Evolutionary conservation across 2,888 invertebrate species (phyloP).

Genomic region (Nomada hirtipes): DNA sequence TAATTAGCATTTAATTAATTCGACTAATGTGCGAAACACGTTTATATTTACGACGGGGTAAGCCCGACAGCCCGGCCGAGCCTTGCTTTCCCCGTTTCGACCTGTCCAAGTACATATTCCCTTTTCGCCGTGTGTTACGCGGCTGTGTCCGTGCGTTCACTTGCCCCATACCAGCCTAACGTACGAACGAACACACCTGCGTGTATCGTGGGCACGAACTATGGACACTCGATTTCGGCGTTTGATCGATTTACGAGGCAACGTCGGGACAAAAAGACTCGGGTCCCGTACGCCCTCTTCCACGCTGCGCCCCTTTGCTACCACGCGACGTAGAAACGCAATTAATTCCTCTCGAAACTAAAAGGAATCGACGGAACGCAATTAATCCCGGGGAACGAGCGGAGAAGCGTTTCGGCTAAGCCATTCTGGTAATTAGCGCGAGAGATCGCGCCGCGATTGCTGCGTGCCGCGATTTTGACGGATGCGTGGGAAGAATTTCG

Average conservation of each 20-base stretch:
- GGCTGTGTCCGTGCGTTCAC: slow-evolving; percentile 15
- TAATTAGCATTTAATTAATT: slow-evolving; percentile 82
- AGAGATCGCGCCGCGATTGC: slow-evolving; percentile 52
- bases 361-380: slow-evolving; percentile 67
- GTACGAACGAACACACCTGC: not conserved
- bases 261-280: slow-evolving; percentile 50
- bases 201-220: slow-evolving; percentile 63
- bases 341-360: slow-evolving; percentile 69
- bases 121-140: slow-evolving; percentile 31
- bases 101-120: slow-evolving; percentile 41
- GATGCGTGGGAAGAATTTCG: slow-evolving; percentile 18
- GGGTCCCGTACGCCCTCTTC: slow-evolving; percentile 3
- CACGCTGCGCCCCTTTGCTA: slow-evolving; percentile 28
- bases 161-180: not conserved
- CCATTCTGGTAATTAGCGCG: slow-evolving; percentile 67
- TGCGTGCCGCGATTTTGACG: slow-evolving; percentile 2
- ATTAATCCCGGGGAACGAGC: slow-evolving; percentile 65
- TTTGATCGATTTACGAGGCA: slow-evolving; percentile 76
- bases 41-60: slow-evolving; percentile 75
- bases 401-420: slow-evolving; percentile 54
- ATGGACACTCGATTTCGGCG: slow-evolving; percentile 70
- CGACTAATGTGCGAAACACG: slow-evolving; percentile 80
- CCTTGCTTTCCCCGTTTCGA: slow-evolving; percentile 58
- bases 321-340: slow-evolving; percentile 67
- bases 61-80: slow-evolving; percentile 56